Evolutionary conservation across 1,140 invertebrate genomes (phyloP).

Genomic region (Euura lappo): DNA sequence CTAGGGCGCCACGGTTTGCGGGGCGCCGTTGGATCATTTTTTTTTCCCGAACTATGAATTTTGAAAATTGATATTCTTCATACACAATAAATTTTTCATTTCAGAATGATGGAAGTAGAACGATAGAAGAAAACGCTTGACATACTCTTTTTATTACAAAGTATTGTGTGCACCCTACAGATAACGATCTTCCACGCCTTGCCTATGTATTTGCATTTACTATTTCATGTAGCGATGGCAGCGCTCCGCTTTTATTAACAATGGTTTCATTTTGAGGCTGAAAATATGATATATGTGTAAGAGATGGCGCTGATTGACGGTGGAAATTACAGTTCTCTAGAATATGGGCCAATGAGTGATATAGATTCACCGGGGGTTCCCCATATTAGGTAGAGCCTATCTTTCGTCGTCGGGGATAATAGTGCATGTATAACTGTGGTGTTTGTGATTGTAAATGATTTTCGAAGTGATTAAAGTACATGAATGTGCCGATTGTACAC

Average conservation of each 20-base stretch:
- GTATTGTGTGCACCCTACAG: not conserved
- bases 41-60: not conserved
- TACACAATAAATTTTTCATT: not conserved
- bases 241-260: not conserved
- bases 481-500: constrained; percentile 4
- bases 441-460: not conserved
- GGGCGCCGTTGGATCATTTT: not conserved
- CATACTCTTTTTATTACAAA: constrained; percentile 4
- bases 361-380: not conserved
- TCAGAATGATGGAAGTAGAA: not conserved
- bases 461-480: not conserved
- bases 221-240: not conserved
- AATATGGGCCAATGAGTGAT: not conserved
- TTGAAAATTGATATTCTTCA: not conserved
- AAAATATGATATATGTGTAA: not conserved
- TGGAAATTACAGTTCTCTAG: not conserved
- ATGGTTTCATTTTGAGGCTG: not conserved
- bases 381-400: not conserved
- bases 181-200: not conserved
- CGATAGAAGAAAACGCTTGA: not conserved
- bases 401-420: not conserved
- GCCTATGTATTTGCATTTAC: constrained; percentile 1
- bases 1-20: too few species aligned
- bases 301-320: not conserved
- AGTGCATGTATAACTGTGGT: not conserved